Base-by-base conservation (phyloP, 2,797 vertebrate species). In the Anolis apletophallus region DNA sequence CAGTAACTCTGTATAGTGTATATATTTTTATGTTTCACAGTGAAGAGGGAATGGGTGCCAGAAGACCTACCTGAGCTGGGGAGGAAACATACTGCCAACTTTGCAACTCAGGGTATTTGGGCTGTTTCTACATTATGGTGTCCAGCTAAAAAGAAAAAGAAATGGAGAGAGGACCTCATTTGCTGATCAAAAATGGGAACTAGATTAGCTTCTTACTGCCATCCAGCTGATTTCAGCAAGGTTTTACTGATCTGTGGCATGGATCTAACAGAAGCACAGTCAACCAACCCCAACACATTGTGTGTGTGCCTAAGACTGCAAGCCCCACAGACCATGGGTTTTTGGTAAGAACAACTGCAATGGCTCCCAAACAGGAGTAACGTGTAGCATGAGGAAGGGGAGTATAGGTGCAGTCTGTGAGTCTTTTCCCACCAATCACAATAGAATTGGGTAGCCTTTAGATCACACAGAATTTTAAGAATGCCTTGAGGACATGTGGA, bases 1-100 rank as follows among this genome's bases (percentile, higher is more conserved):
- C 88, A 84, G 89, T 90, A 94, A 90, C 77, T 93, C 80, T 91
- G 87, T 88, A 69, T 87, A 88, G 89, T 92, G 92, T 90, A 88
- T 59, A 89, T 85, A n/a, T 54, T 21, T n/a, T 0, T 57, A 81
- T 71, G 61, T 0, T 40, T 0, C 29, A 36, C 29, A 12, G 9
- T 57, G 54, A 29, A 67, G 40, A 59, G 19, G 73, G 40, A 72
- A 52, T 75, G 34, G 59, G 68, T 54, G 36, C 55, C 73, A 64
- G 67, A 85, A 79, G 50, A 83, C 57, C 57, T 85, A 14, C 50
- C 57, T 57, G 55, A 46, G 46, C 73, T 64, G 10, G 32, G 59
- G 52, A 57, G 72, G 19, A 68, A 75, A 68, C 36, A 10, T 57
- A 59, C 36, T 14, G 23, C 36, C 57, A 32, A 12, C 16, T 71